Percentiles rank a stretch among this genome's conserved stretches.
Evolutionary conservation across 2,797 vertebrate species (phyloP).

Genomic region (Hyperoplus lanceolatus): DNA sequence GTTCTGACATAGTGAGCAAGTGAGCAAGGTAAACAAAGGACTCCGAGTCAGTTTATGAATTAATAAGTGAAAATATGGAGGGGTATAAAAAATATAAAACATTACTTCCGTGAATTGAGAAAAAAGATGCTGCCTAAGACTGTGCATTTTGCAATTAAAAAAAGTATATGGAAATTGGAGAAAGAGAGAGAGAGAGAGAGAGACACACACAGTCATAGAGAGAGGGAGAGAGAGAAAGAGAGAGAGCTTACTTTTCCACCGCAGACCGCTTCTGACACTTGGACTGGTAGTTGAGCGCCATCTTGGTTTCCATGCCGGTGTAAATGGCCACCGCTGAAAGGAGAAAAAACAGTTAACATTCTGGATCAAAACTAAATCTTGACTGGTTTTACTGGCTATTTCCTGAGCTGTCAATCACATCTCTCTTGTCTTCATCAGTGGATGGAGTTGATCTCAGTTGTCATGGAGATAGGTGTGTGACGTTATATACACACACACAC

Average conservation of each 20-base stretch:
- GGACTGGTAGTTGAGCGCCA: constrained; percentile 98
- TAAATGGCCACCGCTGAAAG: constrained; percentile 94
- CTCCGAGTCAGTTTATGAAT: constrained; percentile 16
- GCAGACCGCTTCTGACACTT: constrained; percentile 98
- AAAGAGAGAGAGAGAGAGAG: background rate
- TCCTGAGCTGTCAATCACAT: background rate
- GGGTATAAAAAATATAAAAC: background rate
- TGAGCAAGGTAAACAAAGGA: constrained; percentile 15
- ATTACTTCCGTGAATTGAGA: constrained; percentile 14
- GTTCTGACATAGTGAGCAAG: constrained; percentile 13
- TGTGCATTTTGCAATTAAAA: background rate
- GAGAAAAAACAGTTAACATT: background rate
- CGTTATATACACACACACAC: too few relatives aligned
- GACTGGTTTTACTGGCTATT: background rate
- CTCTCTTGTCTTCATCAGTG: background rate
- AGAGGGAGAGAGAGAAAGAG: background rate
- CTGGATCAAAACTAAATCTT: background rate
- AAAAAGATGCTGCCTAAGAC: constrained; percentile 14
- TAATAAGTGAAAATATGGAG: constrained; percentile 34
- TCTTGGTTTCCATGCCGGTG: constrained; percentile 99
- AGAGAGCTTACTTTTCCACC: constrained; percentile 93
- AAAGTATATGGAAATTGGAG: background rate
- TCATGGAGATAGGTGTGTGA: background rate
- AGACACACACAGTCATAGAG: too few relatives aligned
- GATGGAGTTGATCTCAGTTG: background rate